A percentile compares a stretch with the other conserved stretches of the same genome.
These are phyloP conservation scores for Phalacrocorax pelagicus DNA, from an alignment of 2,113 vertebrate genomes.

Conservation along the genomic window DNA sequence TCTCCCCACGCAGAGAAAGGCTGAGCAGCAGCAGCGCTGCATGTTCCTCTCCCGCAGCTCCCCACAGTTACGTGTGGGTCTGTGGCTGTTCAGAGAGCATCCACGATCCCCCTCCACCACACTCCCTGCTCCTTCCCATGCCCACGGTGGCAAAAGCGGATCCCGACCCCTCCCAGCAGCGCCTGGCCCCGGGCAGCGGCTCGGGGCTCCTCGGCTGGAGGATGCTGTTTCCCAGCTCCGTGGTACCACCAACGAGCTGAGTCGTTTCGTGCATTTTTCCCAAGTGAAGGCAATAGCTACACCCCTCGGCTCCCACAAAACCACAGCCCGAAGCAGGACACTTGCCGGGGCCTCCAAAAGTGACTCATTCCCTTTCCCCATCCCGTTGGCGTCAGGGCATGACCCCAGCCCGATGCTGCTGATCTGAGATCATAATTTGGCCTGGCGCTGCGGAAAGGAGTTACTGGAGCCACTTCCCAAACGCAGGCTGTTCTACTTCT, in stretches of 20 bases:
- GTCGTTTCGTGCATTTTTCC: not conserved
- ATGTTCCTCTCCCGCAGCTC: not conserved
- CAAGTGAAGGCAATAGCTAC: not conserved
- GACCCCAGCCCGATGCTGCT: not conserved
- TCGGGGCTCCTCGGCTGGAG: not conserved
- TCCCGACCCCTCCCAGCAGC: not conserved
- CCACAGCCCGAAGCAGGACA: not conserved
- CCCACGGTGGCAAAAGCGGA: not conserved
- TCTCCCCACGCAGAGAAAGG: accelerated
- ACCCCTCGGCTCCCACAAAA: not conserved
- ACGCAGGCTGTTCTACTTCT: not conserved
- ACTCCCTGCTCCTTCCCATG: not conserved
- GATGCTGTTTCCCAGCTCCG: not conserved
- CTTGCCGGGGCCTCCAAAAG: not conserved
- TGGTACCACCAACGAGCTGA: accelerated
- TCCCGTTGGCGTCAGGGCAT: not conserved
- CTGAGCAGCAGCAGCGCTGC: not conserved
- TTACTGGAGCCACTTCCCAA: not conserved
- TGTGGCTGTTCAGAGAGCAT: not conserved
- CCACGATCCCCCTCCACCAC: not conserved
- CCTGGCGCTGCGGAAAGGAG: not conserved
- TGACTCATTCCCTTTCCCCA: not conserved
- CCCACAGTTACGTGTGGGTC: not conserved
- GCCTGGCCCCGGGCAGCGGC: accelerated
- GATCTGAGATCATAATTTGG: not conserved